Evolutionary conservation across 2,797 vertebrate species (phyloP), one percentile per base, ranked within the genome.

Genomic region (Etheostoma nigrum): DNA sequence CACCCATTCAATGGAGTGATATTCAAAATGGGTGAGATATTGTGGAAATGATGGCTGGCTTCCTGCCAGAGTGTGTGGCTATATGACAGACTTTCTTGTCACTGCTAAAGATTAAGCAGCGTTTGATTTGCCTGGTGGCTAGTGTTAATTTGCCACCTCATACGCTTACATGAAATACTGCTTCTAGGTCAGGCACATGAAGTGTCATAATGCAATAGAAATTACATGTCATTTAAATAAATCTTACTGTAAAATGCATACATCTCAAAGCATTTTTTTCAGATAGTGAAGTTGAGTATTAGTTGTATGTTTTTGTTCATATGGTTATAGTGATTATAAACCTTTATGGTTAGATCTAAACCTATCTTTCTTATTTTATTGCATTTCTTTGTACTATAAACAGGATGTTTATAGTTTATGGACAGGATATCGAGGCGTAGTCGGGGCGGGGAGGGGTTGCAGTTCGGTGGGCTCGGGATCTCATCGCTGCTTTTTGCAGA

Each of bases 71-170:
- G 33, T 71, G 33, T 61, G 69, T 67, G 70, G 65, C 74, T 70
- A 67, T 74, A 47, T 85, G 81, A 84, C 85, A 83, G 64, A 33
- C 55, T 68, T 72, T 55, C 60, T 55, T 72, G 67, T 83, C 78
- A 62, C 68, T 83, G 83, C 82, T 76, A 87, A 69, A 78, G 16
- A 83, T 70, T 65, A 66, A 62, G 53, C 60, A 33, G 57, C 45
- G 48, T 86, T 81, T 81, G 79, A 86, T 87, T 84, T 88, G 79
- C 75, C 84, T 76, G 66, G 61, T 86, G 78, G 82, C 80, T n/a
- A 79, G 57, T 81, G 60, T 57, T 78, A 74, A 84, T 87, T 75
- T 83, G 23, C 61, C 54, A 49, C 72, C 27, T 23, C 40, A 47
- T 62, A 57, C 60, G 21, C 45, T n/a, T 76, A 81, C 52, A 44